These are phyloP conservation scores for Paraescarpia echinospica DNA, from an alignment of 1,140 invertebrate species.

Conservation along the genomic window DNA sequence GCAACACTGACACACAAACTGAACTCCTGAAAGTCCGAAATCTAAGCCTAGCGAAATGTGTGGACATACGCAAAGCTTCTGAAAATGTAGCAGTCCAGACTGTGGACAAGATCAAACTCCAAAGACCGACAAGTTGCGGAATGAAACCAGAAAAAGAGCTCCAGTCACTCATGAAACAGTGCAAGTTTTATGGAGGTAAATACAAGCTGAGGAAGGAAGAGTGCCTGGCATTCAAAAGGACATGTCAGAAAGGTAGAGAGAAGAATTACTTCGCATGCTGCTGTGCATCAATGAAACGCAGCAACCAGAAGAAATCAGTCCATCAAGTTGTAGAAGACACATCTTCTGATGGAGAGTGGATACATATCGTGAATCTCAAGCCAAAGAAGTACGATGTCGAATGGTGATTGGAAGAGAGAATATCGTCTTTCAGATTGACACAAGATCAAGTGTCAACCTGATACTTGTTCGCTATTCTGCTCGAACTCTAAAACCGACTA, in stretches of 20 bases:
- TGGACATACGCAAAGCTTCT: neutral
- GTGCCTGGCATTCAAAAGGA: constrained; percentile 12
- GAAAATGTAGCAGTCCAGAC: neutral
- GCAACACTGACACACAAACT: neutral
- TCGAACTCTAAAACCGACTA: neutral
- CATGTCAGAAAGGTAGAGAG: constrained; percentile 12
- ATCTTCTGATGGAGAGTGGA: neutral
- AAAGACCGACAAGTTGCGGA: too few relatives aligned
- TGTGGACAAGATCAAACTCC: neutral
- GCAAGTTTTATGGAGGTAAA: neutral
- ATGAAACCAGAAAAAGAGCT: neutral
- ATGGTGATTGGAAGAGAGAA: constrained; percentile 16
- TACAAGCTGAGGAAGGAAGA: neutral
- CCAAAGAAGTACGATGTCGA: neutral
- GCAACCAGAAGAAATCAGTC: neutral
- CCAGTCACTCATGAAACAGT: neutral
- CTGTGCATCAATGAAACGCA: neutral
- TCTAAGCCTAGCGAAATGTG: neutral
- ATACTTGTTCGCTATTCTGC: neutral
- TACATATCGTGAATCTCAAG: neutral
- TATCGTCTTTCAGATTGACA: constrained; percentile 21
- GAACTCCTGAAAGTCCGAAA: neutral
- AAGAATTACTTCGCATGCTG: constrained; percentile 8
- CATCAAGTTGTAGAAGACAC: neutral
- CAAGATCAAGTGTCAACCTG: constrained; percentile 12